phyloP scores from a whole-genome alignment of 2,113 vertebrate species.

The Dicrurus megarhynchus region DNA sequence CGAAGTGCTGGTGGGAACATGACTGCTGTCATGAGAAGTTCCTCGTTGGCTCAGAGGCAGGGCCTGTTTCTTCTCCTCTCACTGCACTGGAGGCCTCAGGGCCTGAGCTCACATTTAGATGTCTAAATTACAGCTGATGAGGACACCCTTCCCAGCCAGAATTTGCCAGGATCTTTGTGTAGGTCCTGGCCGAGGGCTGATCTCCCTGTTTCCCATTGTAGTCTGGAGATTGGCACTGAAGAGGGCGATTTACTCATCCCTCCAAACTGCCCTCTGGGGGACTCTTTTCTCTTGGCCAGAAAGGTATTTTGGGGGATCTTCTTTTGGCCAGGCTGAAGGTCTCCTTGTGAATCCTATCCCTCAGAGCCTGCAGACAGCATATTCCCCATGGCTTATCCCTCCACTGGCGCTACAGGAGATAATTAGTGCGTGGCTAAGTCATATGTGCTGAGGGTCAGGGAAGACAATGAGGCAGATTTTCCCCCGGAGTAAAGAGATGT shows the following conservation, averaged over 20 bases:
- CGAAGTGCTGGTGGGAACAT: not conserved
- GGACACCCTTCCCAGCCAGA: not conserved
- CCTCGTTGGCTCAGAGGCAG: not conserved
- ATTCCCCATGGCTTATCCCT: conserved; percentile 20
- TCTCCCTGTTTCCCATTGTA: conserved; percentile 34
- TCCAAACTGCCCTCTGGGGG: conserved; percentile 13
- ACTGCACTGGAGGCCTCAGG: not conserved
- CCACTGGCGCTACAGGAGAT: conserved; percentile 39
- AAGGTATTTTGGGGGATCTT: conserved; percentile 39
- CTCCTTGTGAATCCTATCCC: conserved; percentile 42
- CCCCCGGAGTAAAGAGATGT: conserved; percentile 41
- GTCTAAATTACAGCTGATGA: conserved; percentile 13
- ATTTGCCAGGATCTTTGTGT: conserved; percentile 47
- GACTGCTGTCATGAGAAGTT: conserved; percentile 7
- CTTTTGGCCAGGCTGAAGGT: conserved; percentile 55
- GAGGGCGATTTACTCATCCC: not conserved
- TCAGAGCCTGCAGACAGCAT: conserved; percentile 20
- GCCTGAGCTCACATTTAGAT: not conserved
- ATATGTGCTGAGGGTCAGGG: conserved; percentile 45
- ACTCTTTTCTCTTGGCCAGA: conserved; percentile 16
- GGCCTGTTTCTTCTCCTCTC: conserved; percentile 15
- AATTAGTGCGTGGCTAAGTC: conserved; percentile 57
- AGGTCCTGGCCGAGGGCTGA: not conserved
- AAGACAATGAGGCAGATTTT: conserved; percentile 57
- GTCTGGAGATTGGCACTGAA: not conserved